Evolutionary conservation across 2,797 vertebrate genomes (phyloP), one percentile per base, ranked within the genome.

Genomic region (Netta rufina): DNA sequence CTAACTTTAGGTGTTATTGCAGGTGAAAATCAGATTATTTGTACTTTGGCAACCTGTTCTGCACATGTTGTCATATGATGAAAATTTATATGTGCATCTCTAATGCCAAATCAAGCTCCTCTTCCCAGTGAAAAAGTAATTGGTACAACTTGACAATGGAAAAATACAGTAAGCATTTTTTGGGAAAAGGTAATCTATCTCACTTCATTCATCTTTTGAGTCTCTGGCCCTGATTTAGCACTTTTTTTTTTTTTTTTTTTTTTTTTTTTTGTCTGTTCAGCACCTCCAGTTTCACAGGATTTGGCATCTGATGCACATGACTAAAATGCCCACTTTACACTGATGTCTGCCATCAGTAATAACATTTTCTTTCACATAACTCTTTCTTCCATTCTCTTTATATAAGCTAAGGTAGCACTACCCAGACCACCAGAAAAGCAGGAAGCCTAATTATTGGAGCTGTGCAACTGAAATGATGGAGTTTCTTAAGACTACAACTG

Each of bases 281-380:
- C 24, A 75, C 5, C 16, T 13, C 14, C 38, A 49, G 24, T 10
- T 66, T 76, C 38, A 60, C 19, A 81, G 47, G 30, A 57, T 70
- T 86, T 58, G 70, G 24, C 3, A 24, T 1, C 39, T 4, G 0
- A 76, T 0, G 0, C 3, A 17, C 10, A 13, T 4, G 20, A 56
- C 27, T 13, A 7, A 4, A 16, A 15, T 17, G 79, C 57, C 78
- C 32, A 21, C 9, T 15, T 75, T 51, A 13, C 3, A 8, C 3
- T 22, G 3, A 47, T 79, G 60, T 60, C 51, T 60, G 38, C 30
- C 70, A 32, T 17, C 24, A 28, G 18, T 4, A 10, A 8, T 30
- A 61, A 54, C 1, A 0, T 47, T 73, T 77, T 58, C 41, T 45
- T 82, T 73, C 58, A 64, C 51, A 30, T 8, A 45, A 6, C 9